Percentiles rank a stretch among this genome's conserved stretches.
Conservation (phyloP, 2,113 vertebrate genomes). For the Nanger granti region DNA sequence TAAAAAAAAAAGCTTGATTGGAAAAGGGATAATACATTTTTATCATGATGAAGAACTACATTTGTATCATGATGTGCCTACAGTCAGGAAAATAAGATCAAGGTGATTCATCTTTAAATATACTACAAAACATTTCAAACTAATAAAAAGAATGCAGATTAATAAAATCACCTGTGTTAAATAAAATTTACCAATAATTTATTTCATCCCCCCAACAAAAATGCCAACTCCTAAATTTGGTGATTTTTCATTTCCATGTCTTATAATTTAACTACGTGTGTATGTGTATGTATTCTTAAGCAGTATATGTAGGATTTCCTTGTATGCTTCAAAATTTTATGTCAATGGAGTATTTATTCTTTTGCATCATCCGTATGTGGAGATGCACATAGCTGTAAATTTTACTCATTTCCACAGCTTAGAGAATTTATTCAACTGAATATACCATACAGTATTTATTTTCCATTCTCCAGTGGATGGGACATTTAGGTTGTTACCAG, state of each 20-base stretch:
- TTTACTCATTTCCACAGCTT: not conserved
- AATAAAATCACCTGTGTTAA: not conserved
- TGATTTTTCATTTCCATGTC: not conserved
- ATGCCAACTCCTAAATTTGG: not conserved
- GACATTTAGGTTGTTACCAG: not conserved
- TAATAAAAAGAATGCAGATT: not conserved
- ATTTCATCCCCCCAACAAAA: not conserved
- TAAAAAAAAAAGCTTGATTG: not conserved
- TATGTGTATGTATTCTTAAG: not conserved
- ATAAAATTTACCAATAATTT: not conserved
- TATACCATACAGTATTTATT: not conserved
- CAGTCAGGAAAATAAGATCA: not conserved
- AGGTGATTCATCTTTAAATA: not conserved
- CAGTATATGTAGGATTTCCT: not conserved
- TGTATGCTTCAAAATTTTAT: not conserved
- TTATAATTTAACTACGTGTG: not conserved
- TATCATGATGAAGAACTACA: not conserved
- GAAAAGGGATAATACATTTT: not conserved
- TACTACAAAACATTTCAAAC: not conserved
- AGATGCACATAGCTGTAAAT: not conserved
- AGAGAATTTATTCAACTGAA: not conserved
- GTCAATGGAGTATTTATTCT: not conserved
- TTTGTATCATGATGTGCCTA: not conserved
- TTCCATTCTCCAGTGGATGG: not conserved
- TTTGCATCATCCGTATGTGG: not conserved